Conservation (phyloP, 2,888 invertebrate genomes). For the Xanthia icteritia region DNA sequence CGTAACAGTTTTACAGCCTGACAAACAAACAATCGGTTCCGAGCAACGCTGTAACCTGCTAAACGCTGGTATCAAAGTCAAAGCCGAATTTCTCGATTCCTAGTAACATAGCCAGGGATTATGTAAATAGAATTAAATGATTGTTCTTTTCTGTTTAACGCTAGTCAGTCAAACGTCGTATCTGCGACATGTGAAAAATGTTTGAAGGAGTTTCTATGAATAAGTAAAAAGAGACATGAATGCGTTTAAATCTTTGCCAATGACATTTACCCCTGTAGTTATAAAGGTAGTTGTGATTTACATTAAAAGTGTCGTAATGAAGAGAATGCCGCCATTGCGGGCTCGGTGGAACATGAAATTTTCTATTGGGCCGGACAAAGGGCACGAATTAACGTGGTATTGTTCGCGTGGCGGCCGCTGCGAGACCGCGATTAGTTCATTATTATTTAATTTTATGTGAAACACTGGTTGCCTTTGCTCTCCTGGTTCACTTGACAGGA, state of each 20-base stretch:
- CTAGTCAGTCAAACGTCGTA: constrained; percentile 64
- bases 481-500: constrained; percentile 59
- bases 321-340: constrained; percentile 82
- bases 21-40: constrained; percentile 90
- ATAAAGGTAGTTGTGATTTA: constrained; percentile 85
- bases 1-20: constrained; percentile 87
- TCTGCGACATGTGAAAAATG: constrained; percentile 48
- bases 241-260: constrained; percentile 62
- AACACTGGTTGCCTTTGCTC: constrained; percentile 65
- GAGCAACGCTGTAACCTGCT: constrained; percentile 83
- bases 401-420: constrained; percentile 81
- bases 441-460: constrained; percentile 88
- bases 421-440: constrained; percentile 85
- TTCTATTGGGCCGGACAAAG: constrained; percentile 88
- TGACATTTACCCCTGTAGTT: constrained; percentile 72
- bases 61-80: constrained; percentile 86
- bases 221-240: constrained; percentile 23
- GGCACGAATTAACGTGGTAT: constrained; percentile 87
- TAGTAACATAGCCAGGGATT: constrained; percentile 74
- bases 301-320: constrained; percentile 86
- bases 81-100: constrained; percentile 83
- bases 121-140: constrained; percentile 66
- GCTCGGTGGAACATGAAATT: constrained; percentile 86
- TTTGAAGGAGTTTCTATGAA: constrained; percentile 42
- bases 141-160: constrained; percentile 67